Percentiles rank a stretch among this genome's conserved stretches.
Conservation (phyloP, 2,113 vertebrate genomes). For the Antigone vipio region DNA sequence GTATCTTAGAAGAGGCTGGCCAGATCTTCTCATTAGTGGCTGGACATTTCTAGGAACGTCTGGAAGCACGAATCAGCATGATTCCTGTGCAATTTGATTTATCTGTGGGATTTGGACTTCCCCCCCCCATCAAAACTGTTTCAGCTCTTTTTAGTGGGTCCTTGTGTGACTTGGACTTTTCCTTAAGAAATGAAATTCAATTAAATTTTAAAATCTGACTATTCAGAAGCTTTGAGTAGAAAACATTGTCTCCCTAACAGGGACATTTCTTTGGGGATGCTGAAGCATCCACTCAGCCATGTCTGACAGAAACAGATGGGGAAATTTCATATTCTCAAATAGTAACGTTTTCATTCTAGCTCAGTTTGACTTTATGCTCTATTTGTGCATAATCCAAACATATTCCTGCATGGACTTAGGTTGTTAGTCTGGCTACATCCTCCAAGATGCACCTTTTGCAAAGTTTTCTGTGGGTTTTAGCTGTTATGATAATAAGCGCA, state of each 20-base stretch:
- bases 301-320: not conserved
- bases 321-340: not conserved
- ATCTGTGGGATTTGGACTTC: not conserved
- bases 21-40: not conserved
- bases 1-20: not conserved
- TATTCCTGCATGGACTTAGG: not conserved
- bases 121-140: not conserved
- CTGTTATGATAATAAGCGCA: not conserved
- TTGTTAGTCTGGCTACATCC: not conserved
- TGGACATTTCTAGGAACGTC: not conserved
- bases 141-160: not conserved
- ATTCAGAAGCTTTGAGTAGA: conserved; percentile 20
- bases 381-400: not conserved
- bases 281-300: not conserved
- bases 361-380: not conserved
- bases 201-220: conserved; percentile 27
- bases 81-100: not conserved
- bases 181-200: not conserved
- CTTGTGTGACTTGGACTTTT: not conserved
- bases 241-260: not conserved
- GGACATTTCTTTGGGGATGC: not conserved
- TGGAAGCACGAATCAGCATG: not conserved
- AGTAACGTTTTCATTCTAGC: not conserved
- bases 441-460: not conserved
- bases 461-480: not conserved